phyloP scores from a whole-genome alignment of 2,888 invertebrate species.

The Habroteleia sp. region DNA sequence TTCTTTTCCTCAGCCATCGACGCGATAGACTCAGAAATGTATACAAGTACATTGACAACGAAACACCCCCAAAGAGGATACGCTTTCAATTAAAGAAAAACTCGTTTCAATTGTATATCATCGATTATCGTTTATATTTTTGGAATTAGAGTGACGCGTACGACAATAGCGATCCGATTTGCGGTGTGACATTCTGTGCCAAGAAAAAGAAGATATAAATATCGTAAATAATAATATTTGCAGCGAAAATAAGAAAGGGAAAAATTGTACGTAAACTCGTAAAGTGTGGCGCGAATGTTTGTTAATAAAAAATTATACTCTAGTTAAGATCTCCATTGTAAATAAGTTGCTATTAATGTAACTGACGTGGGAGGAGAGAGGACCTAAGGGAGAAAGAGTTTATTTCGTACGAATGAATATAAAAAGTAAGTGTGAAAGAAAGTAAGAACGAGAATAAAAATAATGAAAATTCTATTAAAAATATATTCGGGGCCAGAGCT shows the following conservation, averaged over 20 bases:
- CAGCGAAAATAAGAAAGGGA: conserved; percentile 21
- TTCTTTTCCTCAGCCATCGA: conserved; percentile 45
- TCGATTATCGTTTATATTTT: conserved; percentile 13
- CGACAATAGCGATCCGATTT: conserved; percentile 31
- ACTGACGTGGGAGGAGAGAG: conserved; percentile 32
- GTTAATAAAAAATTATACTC: conserved; percentile 66
- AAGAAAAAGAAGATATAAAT: conserved; percentile 72
- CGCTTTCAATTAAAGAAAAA: conserved; percentile 21
- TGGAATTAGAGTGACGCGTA: conserved; percentile 3
- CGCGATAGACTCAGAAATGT: conserved; percentile 49
- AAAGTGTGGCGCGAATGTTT: conserved; percentile 48
- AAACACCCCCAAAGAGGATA: conserved; percentile 47
- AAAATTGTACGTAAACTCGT: conserved; percentile 38
- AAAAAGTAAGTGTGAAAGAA: conserved; percentile 24
- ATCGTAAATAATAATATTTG: conserved; percentile 62
- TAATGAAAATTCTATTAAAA: conserved; percentile 67
- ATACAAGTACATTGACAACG: conserved; percentile 56
- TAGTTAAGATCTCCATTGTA: conserved; percentile 68
- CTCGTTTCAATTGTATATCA: background rate
- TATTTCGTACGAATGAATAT: conserved; percentile 37
- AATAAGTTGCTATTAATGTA: conserved; percentile 66
- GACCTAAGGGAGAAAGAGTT: conserved; percentile 46
- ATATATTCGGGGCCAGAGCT: conserved; percentile 78
- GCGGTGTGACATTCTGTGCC: conserved; percentile 71
- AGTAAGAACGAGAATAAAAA: conserved; percentile 17